Conservation (phyloP, 1,140 invertebrate species). For the Babylonia areolata region DNA sequence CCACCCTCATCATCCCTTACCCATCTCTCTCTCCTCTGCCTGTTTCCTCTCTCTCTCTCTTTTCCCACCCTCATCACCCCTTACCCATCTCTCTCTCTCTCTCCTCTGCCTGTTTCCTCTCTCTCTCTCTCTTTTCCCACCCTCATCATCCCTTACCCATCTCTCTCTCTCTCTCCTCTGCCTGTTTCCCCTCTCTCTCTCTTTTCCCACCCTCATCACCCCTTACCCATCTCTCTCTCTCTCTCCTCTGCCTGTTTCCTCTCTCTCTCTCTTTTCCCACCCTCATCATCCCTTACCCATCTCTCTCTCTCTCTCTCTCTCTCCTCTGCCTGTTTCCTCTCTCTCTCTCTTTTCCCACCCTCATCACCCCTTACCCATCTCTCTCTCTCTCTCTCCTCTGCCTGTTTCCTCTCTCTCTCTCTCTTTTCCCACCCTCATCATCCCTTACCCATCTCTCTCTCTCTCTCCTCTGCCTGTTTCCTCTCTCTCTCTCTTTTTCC, state of each 20-base stretch:
- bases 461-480: too few species aligned
- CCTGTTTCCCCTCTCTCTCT: background rate
- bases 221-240: background rate
- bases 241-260: constrained; percentile 33
- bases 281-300: too few species aligned
- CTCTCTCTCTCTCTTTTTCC: constrained; percentile 43
- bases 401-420: constrained; percentile 42
- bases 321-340: too few species aligned
- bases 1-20: too few species aligned
- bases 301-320: constrained; percentile 39
- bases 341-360: background rate
- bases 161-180: constrained; percentile 38
- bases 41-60: background rate
- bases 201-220: too few species aligned
- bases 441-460: too few species aligned
- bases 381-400: too few species aligned
- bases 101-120: constrained; percentile 39
- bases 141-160: too few species aligned
- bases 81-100: background rate
- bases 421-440: background rate
- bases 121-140: too few species aligned
- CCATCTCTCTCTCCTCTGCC: constrained; percentile 35
- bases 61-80: too few species aligned
- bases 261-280: too few species aligned
- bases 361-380: too few species aligned